These are phyloP conservation scores for Triplophysa dalaica DNA, from an alignment of 2,113 vertebrate genomes.

Conservation along the genomic window DNA sequence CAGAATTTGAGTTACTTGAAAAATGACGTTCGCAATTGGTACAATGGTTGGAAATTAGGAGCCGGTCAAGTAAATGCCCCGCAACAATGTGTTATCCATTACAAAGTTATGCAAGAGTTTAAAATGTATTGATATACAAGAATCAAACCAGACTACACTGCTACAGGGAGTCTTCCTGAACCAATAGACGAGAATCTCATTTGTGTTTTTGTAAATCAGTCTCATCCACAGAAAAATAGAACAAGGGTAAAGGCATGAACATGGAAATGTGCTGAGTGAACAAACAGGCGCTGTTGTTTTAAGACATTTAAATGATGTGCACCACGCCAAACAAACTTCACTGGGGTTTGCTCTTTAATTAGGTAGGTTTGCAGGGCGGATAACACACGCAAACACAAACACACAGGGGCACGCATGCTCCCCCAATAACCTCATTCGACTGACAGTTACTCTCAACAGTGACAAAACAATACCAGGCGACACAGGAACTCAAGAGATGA, in stretches of 20 bases:
- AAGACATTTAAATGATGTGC: constrained; percentile 57
- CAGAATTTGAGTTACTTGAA: constrained; percentile 8
- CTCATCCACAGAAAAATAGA: constrained; percentile 53
- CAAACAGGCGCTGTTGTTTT: constrained; percentile 63
- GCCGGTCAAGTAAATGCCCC: not conserved
- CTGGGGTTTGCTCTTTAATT: constrained; percentile 20
- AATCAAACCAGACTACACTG: constrained; percentile 1
- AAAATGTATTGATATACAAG: constrained; percentile 17
- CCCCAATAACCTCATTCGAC: constrained; percentile 36
- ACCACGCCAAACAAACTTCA: constrained; percentile 36
- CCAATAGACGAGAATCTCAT: constrained; percentile 54
- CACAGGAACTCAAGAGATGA: constrained; percentile 20
- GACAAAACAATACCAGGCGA: constrained; percentile 38
- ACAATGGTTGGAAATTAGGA: constrained; percentile 7
- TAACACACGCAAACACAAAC: not conserved
- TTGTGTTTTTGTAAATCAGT: constrained; percentile 75
- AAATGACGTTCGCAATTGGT: constrained; percentile 6
- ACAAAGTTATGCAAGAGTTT: constrained; percentile 31
- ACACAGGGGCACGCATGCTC: not conserved
- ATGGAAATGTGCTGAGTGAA: constrained; percentile 70
- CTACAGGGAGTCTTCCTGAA: constrained; percentile 4
- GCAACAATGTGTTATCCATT: constrained; percentile 41
- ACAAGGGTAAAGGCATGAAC: constrained; percentile 50
- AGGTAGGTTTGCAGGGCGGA: not conserved
- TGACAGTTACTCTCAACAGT: constrained; percentile 52